Evolutionary conservation across 1,140 invertebrate genomes (phyloP).

Genomic region (Cotesia vestalis): DNA sequence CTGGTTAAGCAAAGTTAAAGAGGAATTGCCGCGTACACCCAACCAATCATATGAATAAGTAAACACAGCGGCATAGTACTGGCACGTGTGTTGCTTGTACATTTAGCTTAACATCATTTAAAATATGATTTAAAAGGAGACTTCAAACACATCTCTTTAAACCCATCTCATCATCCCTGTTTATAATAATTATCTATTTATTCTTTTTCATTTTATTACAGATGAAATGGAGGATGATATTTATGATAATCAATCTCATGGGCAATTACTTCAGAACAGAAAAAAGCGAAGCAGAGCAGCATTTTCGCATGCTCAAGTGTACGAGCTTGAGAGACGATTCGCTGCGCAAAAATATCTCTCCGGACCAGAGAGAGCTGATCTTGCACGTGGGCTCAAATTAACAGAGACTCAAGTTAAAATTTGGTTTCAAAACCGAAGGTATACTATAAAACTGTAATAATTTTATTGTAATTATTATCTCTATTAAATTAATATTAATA

Average conservation of each 20-base stretch:
- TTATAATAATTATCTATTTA: conserved; percentile 34
- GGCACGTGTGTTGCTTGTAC: conserved; percentile 52
- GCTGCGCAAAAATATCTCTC: conserved; percentile 94
- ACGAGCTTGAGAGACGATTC: conserved; percentile 93
- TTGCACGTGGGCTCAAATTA: conserved; percentile 87
- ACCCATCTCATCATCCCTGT: conserved; percentile 32
- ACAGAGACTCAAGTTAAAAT: conserved; percentile 90
- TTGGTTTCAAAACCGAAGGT: conserved; percentile 66
- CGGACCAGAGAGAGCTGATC: conserved; percentile 91
- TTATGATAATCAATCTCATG: conserved; percentile 59
- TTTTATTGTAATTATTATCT: conserved; percentile 7
- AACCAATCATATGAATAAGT: conserved; percentile 49
- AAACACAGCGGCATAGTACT: conserved; percentile 55
- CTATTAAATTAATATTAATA: neutral
- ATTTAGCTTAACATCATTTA: no score
- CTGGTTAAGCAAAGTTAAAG: conserved; percentile 50
- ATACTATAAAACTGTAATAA: conserved; percentile 12
- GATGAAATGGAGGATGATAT: conserved; percentile 62
- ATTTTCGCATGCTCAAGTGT: conserved; percentile 94
- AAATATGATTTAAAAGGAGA: conserved; percentile 58
- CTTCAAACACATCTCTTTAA: conserved; percentile 57
- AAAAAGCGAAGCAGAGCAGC: conserved; percentile 94
- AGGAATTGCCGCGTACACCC: conserved; percentile 48
- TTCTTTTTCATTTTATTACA: conserved; percentile 48
- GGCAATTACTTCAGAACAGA: conserved; percentile 65